Evolutionary conservation across 2,888 invertebrate species (phyloP), one percentile per base, ranked within the genome.

Genomic region (Platycnemis pennipes): DNA sequence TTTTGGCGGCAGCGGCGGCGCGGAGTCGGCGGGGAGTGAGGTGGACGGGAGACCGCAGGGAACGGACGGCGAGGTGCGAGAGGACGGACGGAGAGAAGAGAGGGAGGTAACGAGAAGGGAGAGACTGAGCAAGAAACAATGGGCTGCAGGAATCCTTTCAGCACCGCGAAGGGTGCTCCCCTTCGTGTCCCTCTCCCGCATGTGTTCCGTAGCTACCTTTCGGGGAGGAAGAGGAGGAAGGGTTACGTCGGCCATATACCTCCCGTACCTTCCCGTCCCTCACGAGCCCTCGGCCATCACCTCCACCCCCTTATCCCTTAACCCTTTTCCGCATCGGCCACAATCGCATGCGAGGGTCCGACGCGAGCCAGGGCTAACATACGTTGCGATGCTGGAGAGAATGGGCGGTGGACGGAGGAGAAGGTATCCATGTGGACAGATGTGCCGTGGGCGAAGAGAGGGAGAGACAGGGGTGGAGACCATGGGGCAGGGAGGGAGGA

Each of bases 391-490:
- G 37, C 31, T 37, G 37, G 37, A 42, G 89, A 42, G 7, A 42
- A 56, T 26, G 89, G 42, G 42, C 13, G 44, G n/a, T 19, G 88
- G 56, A 42, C 16, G 7, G 91, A 44, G 26, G 44, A 49, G 88
- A 88, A 49, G 37, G n/a, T n/a, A 44, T n/a, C 53, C 42, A 42
- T 53, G 91, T 69, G 91, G 91, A 91, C 91, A 91, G 91, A 91
- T 91, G 91, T 63, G 91, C 69, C 91, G 63, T 56, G 42, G 44
- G 91, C 91, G 44, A 91, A 63, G 63, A 91, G 69, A 63, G n/a
- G n/a, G n/a, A n/a, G n/a, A n/a, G n/a, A 91, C 69, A 13, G 91
- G 42, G n/a, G 77, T 63, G 8, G 16, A 26, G 63, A n/a, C 8
- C 31, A 16, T n/a, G 63, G 44, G 63, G 63, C 22, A 56, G 42